phyloP scores from a whole-genome alignment of 2,888 invertebrate species.

The Matsumyia berberina region DNA sequence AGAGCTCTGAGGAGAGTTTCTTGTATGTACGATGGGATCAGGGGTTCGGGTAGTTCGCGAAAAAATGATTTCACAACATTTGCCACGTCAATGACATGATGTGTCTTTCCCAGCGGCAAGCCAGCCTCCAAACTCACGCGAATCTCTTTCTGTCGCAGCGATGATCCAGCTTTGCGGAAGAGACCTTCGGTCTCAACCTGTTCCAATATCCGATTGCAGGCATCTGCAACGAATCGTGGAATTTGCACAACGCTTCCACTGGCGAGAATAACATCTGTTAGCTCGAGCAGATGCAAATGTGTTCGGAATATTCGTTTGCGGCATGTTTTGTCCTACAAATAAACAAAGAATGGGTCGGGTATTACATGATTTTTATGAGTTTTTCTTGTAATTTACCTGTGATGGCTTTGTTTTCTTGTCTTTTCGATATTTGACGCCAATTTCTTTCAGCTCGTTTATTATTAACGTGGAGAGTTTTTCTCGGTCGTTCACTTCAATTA shows the following conservation, averaged over 20 bases:
- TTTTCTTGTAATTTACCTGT: constrained; percentile 82
- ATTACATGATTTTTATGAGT: background rate
- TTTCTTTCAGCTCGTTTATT: constrained; percentile 88
- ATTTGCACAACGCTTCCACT: constrained; percentile 90
- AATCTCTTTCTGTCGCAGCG: constrained; percentile 92
- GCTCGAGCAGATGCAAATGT: constrained; percentile 85
- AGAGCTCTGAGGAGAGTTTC: constrained; percentile 90
- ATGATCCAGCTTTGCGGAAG: constrained; percentile 95
- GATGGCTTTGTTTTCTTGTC: constrained; percentile 88
- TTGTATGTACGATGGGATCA: constrained; percentile 89
- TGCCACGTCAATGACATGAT: constrained; percentile 93
- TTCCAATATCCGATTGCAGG: constrained; percentile 88
- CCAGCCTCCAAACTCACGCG: constrained; percentile 91
- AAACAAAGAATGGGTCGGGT: background rate
- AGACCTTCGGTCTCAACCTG: constrained; percentile 92
- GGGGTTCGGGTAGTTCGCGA: constrained; percentile 92
- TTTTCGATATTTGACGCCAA: constrained; percentile 89
- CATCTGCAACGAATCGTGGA: constrained; percentile 89
- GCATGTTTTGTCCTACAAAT: constrained; percentile 76
- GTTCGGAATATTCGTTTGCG: constrained; percentile 85
- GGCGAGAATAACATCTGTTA: constrained; percentile 86
- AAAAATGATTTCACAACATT: constrained; percentile 94
- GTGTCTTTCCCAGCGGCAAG: constrained; percentile 88
- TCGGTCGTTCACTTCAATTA: constrained; percentile 74
- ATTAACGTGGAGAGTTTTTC: constrained; percentile 86